Evolutionary conservation across 2,797 vertebrate genomes (phyloP), one percentile per base, ranked within the genome.

Genomic region (Oreonectes daqikongensis): DNA sequence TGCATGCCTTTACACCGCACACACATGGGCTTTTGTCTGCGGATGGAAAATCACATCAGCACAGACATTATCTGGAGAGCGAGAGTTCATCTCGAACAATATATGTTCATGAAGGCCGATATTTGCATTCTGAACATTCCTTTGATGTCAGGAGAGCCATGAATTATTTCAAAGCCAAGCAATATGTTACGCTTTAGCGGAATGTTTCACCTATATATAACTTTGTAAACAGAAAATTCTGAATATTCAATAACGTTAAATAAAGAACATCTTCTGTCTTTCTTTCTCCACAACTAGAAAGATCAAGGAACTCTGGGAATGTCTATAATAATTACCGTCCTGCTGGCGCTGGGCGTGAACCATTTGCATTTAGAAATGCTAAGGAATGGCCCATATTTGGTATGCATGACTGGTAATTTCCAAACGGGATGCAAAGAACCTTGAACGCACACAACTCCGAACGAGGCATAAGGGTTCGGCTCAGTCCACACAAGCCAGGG

Each of bases 401-500:
- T 70, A 79, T 74, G 77, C 63, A 65, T 76, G 69, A 40, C 81
- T 79, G 75, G 60, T 71, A 46, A 82, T 77, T 82, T 80, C 72
- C 69, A 70, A 82, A 77, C 72, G 59, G 68, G 75, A 82, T 35
- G 15, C 14, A 59, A 15, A 78, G 70, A 64, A 69, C 71, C 72
- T 69, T 60, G 32, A 81, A 74, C 48, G 20, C 7, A 35, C 61
- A 17, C 73, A 71, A 72, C 35, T 72, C 59, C 38, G 66, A 61
- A 82, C 77, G 79, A 77, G 60, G 75, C 70, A 73, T 79, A 73
- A 70, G 72, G 69, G 81, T 80, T 80, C n/a, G 75, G 64, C 70
- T 68, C 84, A 86, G 85, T 88, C 87, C 89, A 90, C 85, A 88
- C 81, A 89, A 89, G 89, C 86, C 82, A 87, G 88, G 83, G 87